Conservation (phyloP, 2,113 vertebrate species). For the Lutjanus erythropterus region DNA sequence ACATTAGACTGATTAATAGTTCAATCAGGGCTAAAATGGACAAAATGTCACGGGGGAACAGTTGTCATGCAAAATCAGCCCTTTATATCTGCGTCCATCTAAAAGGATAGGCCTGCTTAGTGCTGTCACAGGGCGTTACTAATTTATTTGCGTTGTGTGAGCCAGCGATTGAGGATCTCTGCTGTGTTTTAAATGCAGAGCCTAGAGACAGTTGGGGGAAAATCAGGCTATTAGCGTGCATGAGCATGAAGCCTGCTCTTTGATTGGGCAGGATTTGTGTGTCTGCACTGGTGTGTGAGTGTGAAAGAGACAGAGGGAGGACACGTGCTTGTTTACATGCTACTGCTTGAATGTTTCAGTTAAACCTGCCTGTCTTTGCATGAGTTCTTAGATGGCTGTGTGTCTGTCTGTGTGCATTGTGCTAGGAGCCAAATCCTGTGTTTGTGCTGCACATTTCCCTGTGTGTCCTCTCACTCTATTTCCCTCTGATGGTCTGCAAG, state of each 20-base stretch:
- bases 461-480: slow-evolving; percentile 61
- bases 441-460: slow-evolving; percentile 30
- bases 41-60: slow-evolving; percentile 69
- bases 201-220: slow-evolving; percentile 59
- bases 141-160: slow-evolving; percentile 67
- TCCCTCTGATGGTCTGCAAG: slow-evolving; percentile 55
- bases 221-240: slow-evolving; percentile 62
- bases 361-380: slow-evolving; percentile 45
- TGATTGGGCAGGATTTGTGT: slow-evolving; percentile 56
- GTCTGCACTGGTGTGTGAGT: slow-evolving; percentile 40
- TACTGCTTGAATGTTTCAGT: slow-evolving; percentile 24
- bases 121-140: slow-evolving; percentile 60
- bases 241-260: slow-evolving; percentile 61
- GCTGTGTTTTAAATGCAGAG: slow-evolving; percentile 59
- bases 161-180: slow-evolving; percentile 53
- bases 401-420: slow-evolving; percentile 27
- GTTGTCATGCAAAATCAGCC: slow-evolving; percentile 70
- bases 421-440: slow-evolving; percentile 29
- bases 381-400: slow-evolving; percentile 26
- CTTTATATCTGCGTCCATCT: slow-evolving; percentile 49
- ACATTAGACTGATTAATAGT: slow-evolving; percentile 78
- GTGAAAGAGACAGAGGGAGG: slow-evolving; percentile 12
- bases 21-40: slow-evolving; percentile 72
- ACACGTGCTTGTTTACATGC: slow-evolving; percentile 42
- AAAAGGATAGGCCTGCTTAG: slow-evolving; percentile 59